phyloP scores from a whole-genome alignment of 2,888 invertebrate species.

The Podotricha telesiphe region DNA sequence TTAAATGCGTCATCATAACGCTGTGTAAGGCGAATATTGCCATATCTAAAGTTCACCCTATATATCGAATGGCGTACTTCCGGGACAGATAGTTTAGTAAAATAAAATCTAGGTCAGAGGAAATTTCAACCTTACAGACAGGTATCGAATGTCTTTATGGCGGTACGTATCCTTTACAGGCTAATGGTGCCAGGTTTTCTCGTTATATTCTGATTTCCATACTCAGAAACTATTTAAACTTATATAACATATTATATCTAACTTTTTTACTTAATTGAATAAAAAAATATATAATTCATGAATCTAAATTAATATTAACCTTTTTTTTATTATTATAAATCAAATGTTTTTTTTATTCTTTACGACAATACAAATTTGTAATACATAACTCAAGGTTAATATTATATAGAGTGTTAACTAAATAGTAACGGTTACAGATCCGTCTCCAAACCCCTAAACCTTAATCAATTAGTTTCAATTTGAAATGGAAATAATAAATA shows the following conservation, averaged over 20 bases:
- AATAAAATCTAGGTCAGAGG: conserved; percentile 70
- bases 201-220: neutral
- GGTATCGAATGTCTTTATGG: conserved; percentile 40
- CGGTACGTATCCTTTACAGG: conserved; percentile 16
- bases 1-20: neutral
- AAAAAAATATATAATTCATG: too few species aligned
- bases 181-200: conserved; percentile 9
- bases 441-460: too few species aligned
- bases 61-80: conserved; percentile 39
- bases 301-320: too few species aligned
- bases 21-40: neutral
- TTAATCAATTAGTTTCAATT: too few species aligned
- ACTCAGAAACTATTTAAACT: neutral
- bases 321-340: too few species aligned
- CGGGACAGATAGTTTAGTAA: conserved; percentile 38
- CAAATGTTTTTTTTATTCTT: too few species aligned
- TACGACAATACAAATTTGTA: too few species aligned
- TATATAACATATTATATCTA: neutral
- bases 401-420: too few species aligned
- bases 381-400: too few species aligned
- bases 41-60: conserved; percentile 19
- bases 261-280: neutral
- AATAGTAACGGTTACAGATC: too few species aligned
- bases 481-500: neutral
- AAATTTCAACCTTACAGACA: conserved; percentile 57